Conservation (phyloP, 2,113 vertebrate species). For the Acinonyx jubatus region DNA sequence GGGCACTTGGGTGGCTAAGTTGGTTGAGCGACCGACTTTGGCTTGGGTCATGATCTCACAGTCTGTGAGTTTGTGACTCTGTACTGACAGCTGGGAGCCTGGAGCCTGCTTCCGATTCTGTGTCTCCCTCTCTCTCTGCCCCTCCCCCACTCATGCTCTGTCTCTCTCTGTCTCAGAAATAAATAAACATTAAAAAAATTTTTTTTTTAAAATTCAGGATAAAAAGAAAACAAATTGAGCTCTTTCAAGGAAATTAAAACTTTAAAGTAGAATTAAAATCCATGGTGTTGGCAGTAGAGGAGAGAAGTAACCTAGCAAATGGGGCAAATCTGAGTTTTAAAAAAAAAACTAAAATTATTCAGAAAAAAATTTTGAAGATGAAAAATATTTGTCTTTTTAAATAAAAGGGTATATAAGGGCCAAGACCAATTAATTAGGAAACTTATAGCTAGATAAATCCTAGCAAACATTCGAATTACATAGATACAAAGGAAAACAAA, state of each 20-base stretch:
- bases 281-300: background rate
- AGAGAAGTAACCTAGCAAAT: background rate
- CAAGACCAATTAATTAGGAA: background rate
- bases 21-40: too few species aligned
- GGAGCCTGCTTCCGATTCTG: too few species aligned
- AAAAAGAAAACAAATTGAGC: background rate
- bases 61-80: too few species aligned
- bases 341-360: background rate
- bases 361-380: background rate
- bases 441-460: background rate
- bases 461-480: background rate
- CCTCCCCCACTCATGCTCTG: too few species aligned
- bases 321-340: background rate
- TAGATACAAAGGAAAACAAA: background rate
- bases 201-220: background rate
- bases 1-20: too few species aligned
- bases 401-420: background rate
- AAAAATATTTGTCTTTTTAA: background rate
- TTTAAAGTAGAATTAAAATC: background rate
- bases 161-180: too few species aligned
- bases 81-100: too few species aligned
- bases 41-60: too few species aligned
- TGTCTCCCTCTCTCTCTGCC: too few species aligned
- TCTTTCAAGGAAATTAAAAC: background rate
- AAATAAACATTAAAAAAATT: too few species aligned